These are phyloP conservation scores for Ommatoiulus sabulosus DNA, from an alignment of 2,888 invertebrate genomes.

Conservation along the genomic window DNA sequence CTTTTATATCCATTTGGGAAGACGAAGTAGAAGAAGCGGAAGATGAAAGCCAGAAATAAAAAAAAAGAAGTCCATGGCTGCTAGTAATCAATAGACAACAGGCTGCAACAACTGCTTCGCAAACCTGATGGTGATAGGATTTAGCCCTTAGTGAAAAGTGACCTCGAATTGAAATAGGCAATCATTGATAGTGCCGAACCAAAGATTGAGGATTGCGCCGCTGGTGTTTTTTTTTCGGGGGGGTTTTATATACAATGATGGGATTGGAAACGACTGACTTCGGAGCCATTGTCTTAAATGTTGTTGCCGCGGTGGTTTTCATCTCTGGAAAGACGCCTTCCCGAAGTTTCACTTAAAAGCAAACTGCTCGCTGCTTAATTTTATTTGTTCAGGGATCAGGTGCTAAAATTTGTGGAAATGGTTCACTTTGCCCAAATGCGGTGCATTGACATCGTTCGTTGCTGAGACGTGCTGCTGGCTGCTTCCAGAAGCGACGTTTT, in stretches of 20 bases:
- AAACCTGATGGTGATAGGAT: constrained; percentile 51
- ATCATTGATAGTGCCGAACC: constrained; percentile 29
- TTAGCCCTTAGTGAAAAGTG: constrained; percentile 53
- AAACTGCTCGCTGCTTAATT: constrained; percentile 18
- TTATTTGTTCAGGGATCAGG: constrained; percentile 22
- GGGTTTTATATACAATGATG: constrained; percentile 8
- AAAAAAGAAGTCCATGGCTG: not conserved
- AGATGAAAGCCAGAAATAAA: too few relatives aligned
- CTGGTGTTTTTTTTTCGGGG: not conserved
- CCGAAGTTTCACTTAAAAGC: not conserved
- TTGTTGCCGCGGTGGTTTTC: not conserved
- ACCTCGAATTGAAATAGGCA: constrained; percentile 52
- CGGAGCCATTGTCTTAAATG: constrained; percentile 21
- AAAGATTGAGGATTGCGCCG: constrained; percentile 24
- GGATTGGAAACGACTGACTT: constrained; percentile 28
- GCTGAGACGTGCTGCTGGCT: too few relatives aligned
- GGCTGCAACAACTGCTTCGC: not conserved
- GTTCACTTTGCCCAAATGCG: constrained; percentile 4
- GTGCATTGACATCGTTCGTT: not conserved
- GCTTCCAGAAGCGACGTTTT: too few relatives aligned
- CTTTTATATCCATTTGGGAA: constrained; percentile 42
- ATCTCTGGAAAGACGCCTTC: not conserved
- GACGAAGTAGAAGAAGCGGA: constrained; percentile 6
- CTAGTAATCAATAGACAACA: constrained; percentile 49
- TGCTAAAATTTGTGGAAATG: constrained; percentile 34